Evolutionary conservation across 2,888 invertebrate genomes (phyloP).

Genomic region (Acanthosepion esculentum): DNA sequence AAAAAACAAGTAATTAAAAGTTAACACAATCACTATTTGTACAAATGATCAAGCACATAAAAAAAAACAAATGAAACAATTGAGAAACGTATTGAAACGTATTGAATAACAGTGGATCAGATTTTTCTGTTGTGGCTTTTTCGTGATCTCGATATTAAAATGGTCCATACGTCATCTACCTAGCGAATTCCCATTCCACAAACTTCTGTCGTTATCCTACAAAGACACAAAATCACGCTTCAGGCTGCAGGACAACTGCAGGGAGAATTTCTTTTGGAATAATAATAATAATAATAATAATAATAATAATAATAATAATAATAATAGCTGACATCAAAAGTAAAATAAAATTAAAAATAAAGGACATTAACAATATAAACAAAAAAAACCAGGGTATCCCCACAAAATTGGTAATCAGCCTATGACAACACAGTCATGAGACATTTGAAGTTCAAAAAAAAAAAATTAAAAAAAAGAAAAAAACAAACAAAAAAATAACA

Average conservation of each 20-base stretch:
- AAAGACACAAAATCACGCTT: conserved; percentile 57
- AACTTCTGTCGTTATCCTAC: conserved; percentile 68
- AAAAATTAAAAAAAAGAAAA: background rate
- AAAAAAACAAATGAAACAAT: conserved; percentile 43
- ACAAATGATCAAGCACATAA: conserved; percentile 48
- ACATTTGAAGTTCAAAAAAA: background rate
- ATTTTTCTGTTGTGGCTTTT: conserved; percentile 47
- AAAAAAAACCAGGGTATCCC: conserved; percentile 46
- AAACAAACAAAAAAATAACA: background rate
- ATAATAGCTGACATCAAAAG: background rate
- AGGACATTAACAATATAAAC: conserved; percentile 41
- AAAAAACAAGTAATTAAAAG: background rate
- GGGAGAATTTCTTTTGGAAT: conserved; percentile 38
- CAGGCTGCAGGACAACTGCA: conserved; percentile 49
- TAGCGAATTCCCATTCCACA: conserved; percentile 68
- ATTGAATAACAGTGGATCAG: conserved; percentile 47
- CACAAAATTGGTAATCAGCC: conserved; percentile 24
- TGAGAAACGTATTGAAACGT: background rate
- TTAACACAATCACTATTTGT: conserved; percentile 43
- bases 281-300: conserved; percentile 42
- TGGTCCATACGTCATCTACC: conserved; percentile 48
- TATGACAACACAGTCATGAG: background rate
- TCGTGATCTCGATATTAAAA: conserved; percentile 48
- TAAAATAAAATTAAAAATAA: background rate
- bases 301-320: conserved; percentile 42